A percentile compares a stretch with the other conserved stretches of the same genome.
phyloP scores from a whole-genome alignment of 37 sponge, comb jelly and placozoan species.

The Dysidea cf. avara region DNA sequence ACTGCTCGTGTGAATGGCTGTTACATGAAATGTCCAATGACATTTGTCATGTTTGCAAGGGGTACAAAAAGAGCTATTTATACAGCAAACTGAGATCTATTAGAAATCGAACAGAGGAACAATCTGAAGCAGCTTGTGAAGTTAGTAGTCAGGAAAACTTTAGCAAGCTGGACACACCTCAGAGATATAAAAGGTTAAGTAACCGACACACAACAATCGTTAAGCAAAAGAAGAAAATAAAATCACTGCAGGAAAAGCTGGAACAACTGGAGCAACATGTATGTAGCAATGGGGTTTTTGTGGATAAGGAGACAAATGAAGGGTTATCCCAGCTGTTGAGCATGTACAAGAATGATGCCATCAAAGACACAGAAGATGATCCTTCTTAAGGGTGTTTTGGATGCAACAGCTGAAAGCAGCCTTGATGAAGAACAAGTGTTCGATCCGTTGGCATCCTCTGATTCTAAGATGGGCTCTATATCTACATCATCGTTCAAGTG shows the following conservation, averaged over 20 bases:
- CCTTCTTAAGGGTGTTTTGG: conserved; percentile 5
- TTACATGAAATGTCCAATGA: background rate
- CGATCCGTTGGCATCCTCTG: conserved; percentile 6
- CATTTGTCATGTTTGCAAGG: background rate
- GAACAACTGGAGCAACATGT: background rate
- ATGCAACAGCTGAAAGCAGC: conserved; percentile 1
- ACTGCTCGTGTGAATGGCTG: background rate
- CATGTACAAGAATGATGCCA: background rate
- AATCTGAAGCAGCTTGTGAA: background rate
- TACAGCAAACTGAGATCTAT: background rate
- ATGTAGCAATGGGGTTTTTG: background rate
- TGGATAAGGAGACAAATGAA: background rate
- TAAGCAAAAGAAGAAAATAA: background rate
- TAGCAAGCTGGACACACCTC: background rate
- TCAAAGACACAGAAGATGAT: background rate
- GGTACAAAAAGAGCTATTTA: background rate
- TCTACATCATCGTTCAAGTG: conserved; percentile 1
- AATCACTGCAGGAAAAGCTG: background rate
- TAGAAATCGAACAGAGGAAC: background rate
- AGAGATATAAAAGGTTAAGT: background rate
- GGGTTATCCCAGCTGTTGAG: background rate
- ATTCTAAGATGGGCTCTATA: conserved; percentile 4
- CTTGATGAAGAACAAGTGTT: background rate
- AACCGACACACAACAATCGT: background rate
- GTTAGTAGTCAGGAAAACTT: background rate